Percentiles rank a stretch among this genome's conserved stretches.
These are phyloP conservation scores for Sebastiscus albofasciatus DNA, from an alignment of 2,797 vertebrate species.

Conservation along the genomic window DNA sequence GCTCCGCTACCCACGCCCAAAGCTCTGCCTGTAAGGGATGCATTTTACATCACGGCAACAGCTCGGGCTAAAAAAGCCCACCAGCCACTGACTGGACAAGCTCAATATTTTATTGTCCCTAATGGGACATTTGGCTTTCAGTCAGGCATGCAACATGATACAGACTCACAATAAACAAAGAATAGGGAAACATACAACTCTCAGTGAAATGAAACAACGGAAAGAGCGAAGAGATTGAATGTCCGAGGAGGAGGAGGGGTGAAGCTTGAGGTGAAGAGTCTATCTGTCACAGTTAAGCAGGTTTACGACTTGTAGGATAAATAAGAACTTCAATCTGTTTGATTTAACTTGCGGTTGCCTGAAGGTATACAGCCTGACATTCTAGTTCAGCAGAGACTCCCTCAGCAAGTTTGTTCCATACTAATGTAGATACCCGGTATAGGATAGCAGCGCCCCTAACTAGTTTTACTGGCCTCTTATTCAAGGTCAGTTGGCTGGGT, in stretches of 20 bases:
- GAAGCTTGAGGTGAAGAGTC: constrained; percentile 43
- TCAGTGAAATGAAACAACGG: constrained; percentile 43
- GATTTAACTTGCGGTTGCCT: constrained; percentile 37
- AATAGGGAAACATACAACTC: constrained; percentile 46
- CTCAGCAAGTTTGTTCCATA: constrained; percentile 28
- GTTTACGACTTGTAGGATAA: constrained; percentile 51
- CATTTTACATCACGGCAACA: constrained; percentile 42
- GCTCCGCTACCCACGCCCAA: constrained; percentile 18
- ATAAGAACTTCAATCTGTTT: constrained; percentile 50
- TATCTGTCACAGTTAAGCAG: constrained; percentile 54
- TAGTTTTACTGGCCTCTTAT: constrained; percentile 36
- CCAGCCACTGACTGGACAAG: constrained; percentile 46
- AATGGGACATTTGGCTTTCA: constrained; percentile 72
- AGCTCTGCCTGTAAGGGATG: constrained; percentile 52
- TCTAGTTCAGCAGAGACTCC: constrained; percentile 1
- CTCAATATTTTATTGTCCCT: constrained; percentile 66
- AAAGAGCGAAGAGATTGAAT: constrained; percentile 34
- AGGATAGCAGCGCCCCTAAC: background rate
- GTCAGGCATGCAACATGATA: constrained; percentile 65
- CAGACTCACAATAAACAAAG: constrained; percentile 62
- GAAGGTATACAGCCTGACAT: constrained; percentile 31
- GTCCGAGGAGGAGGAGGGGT: constrained; percentile 11
- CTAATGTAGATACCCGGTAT: constrained; percentile 10
- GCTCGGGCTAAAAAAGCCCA: constrained; percentile 40
- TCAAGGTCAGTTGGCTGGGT: constrained; percentile 39